Percentiles rank a stretch among this genome's conserved stretches.
Conservation (phyloP, 2,888 invertebrate species). For the Sialis lutaria region DNA sequence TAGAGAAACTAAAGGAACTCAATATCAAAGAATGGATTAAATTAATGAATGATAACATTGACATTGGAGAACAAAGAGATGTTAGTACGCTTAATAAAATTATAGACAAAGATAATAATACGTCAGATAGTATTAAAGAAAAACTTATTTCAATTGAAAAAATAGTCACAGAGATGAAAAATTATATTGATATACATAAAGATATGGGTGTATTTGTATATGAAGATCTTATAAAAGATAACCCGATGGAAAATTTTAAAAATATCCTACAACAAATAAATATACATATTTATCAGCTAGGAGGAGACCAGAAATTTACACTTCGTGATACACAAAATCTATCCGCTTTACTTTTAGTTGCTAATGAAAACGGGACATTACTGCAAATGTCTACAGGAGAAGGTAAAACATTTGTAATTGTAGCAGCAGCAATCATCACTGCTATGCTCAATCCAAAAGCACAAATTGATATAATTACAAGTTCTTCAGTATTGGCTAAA, state of each 20-base stretch:
- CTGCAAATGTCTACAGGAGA: constrained; percentile 8
- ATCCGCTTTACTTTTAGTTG: neutral
- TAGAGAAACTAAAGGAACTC: constrained; percentile 5
- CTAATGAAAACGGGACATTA: constrained; percentile 6
- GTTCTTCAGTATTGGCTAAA: constrained; percentile 3
- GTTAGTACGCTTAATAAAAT: too few relatives aligned
- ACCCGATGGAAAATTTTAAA: neutral
- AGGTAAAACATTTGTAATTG: constrained; percentile 8
- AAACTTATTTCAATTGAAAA: too few relatives aligned
- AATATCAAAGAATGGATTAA: constrained; percentile 3
- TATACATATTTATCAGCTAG: neutral
- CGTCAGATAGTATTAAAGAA: too few relatives aligned
- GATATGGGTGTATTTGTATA: too few relatives aligned
- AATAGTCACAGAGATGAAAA: too few relatives aligned
- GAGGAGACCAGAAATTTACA: neutral
- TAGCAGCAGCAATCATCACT: constrained; percentile 5
- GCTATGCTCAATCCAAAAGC: constrained; percentile 3
- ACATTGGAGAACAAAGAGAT: too few relatives aligned
- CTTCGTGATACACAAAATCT: too few relatives aligned
- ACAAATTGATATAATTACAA: constrained; percentile 7
- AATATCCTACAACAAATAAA: neutral
- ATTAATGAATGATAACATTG: neutral
- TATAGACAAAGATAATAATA: too few relatives aligned
- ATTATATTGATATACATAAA: too few relatives aligned
- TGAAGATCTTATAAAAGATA: constrained; percentile 3